phyloP scores from a whole-genome alignment of 2,888 invertebrate species.

The Allacma fusca region DNA sequence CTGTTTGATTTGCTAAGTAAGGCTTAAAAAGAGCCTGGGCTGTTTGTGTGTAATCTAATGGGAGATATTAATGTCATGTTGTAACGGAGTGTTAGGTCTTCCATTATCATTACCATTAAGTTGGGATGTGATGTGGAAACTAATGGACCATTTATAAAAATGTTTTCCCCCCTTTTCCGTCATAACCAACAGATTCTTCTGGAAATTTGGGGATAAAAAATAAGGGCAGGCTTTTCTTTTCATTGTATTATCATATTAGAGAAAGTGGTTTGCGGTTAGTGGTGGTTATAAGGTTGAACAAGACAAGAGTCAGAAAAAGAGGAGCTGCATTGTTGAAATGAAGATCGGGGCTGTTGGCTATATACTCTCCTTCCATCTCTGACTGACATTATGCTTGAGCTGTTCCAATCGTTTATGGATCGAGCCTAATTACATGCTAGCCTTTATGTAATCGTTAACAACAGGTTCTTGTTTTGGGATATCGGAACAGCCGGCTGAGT shows the following conservation, averaged over 20 bases:
- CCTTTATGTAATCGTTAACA: constrained; percentile 9
- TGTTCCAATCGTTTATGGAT: constrained; percentile 20
- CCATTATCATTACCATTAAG: constrained; percentile 25
- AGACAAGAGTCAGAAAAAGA: no score
- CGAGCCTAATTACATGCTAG: constrained; percentile 23
- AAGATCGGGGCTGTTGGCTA: no score
- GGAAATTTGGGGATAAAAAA: neutral
- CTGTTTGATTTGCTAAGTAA: neutral
- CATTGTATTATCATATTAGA: no score
- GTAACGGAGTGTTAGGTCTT: constrained; percentile 14
- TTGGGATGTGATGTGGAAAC: constrained; percentile 10
- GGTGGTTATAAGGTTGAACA: no score
- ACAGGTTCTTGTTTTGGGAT: constrained; percentile 5
- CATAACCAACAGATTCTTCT: neutral
- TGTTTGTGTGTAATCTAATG: neutral
- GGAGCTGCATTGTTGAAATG: no score
- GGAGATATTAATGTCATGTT: constrained; percentile 25
- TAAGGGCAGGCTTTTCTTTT: neutral
- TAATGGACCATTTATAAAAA: constrained; percentile 4
- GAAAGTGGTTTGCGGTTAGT: no score
- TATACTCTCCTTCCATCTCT: no score
- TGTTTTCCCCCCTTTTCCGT: neutral
- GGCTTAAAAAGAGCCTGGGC: neutral
- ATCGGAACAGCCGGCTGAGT: no score
- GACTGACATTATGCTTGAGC: no score